Conservation (phyloP, 2,113 vertebrate species). For the Tringa solitaria region DNA sequence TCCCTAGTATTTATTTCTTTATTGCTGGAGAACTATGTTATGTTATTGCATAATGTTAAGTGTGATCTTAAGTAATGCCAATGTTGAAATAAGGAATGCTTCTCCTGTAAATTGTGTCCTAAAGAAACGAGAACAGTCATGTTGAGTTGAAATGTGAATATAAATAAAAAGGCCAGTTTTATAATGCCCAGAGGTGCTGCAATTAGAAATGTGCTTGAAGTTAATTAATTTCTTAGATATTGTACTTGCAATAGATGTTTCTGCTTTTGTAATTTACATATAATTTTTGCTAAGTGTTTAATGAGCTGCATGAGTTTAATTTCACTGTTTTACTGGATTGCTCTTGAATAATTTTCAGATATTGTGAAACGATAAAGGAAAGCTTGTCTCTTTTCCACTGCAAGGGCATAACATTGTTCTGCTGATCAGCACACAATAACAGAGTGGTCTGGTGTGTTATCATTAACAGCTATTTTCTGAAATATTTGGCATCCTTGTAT, state of each 20-base stretch:
- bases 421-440: neutral
- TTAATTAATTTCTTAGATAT: neutral
- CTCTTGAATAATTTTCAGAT: neutral
- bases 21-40: neutral
- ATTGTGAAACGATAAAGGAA: neutral
- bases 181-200: neutral
- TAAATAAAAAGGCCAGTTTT: neutral
- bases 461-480: neutral
- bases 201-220: neutral
- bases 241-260: neutral
- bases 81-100: neutral
- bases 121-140: neutral
- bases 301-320: neutral
- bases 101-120: neutral
- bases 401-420: neutral
- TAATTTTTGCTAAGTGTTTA: neutral
- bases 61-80: neutral
- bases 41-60: neutral
- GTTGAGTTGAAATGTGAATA: neutral
- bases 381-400: neutral
- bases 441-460: neutral
- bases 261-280: neutral
- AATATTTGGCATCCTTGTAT: neutral
- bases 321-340: neutral
- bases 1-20: accelerated